Evolutionary conservation across 2,888 invertebrate genomes (phyloP), one percentile per base, ranked within the genome.

Genomic region (Anorthoa munda): DNA sequence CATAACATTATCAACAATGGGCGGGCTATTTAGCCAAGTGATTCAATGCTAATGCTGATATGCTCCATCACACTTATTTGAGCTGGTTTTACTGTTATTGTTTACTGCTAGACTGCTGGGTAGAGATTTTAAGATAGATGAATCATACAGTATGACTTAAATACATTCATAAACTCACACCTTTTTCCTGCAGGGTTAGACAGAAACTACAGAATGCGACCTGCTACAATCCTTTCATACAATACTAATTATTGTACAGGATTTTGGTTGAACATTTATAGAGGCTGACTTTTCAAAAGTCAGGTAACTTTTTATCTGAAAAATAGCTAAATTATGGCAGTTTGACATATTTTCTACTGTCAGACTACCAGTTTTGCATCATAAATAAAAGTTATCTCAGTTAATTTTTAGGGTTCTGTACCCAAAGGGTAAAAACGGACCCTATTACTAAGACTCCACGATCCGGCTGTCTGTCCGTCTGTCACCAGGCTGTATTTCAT

Each of bases 41-140:
- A 89, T 88, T 89, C 86, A 88, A 90, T 90, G 87, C 82, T 84
- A 89, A 90, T 90, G 51, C 12, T 72, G 66, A 69, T 64, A 75
- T 75, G 79, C 63, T 68, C 74, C 81, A 77, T 70, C 73, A 70
- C 21, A 70, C 65, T 79, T 67, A 71, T 77, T 79, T 69, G 48
- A 11, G n/a, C 63, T 68, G 26, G 55, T 64, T 60, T 68, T 53
- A 15, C 17, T 61, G 26, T 61, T 61, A 50, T 56, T 78, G 63
- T 51, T 48, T 26, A 17, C 4, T 61, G 51, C 18, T 64, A 15
- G 2, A 65, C 12, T 26, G 18, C 21, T 12, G 9, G 23, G 0
- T 13, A 45, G 13, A 4, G 17, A 55, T 48, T 74, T 55, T 13
- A 4, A 1, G 7, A 45, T 50, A 1, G 23, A 23, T 58, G 2